phyloP scores from a whole-genome alignment of 2,113 vertebrate genomes.

The Melanerpes formicivorus region DNA sequence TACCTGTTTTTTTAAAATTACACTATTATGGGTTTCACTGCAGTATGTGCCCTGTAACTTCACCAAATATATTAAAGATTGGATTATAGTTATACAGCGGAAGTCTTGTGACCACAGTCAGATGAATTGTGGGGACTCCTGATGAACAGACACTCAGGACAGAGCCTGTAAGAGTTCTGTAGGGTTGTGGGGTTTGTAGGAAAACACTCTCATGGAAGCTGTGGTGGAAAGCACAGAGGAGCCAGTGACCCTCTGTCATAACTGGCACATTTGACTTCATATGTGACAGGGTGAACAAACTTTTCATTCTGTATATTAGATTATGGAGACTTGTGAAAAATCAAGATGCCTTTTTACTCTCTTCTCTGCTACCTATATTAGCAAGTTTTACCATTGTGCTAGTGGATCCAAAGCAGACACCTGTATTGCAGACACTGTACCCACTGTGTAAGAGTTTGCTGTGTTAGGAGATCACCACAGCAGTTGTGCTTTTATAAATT shows the following conservation, averaged over 20 bases:
- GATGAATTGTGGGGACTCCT: not conserved
- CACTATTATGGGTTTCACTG: not conserved
- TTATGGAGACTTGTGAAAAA: not conserved
- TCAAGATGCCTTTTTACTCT: not conserved
- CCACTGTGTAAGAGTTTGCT: not conserved
- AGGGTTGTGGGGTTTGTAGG: not conserved
- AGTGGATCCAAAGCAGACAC: not conserved
- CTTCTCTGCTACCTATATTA: not conserved
- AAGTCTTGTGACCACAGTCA: not conserved
- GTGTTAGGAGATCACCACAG: not conserved
- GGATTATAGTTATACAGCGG: not conserved
- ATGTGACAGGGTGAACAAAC: not conserved
- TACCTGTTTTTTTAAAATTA: not conserved
- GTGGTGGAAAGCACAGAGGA: not conserved
- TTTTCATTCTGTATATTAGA: not conserved
- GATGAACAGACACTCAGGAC: not conserved
- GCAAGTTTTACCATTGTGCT: not conserved
- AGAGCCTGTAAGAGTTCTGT: not conserved
- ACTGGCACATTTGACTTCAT: not conserved
- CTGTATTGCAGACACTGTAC: not conserved
- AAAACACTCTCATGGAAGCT: not conserved
- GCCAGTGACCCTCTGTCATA: not conserved
- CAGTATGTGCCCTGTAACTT: not conserved
- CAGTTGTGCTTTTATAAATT: not conserved
- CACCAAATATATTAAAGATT: not conserved